Percentiles rank a stretch among this genome's conserved stretches.
These are phyloP conservation scores for Temnothorax ravouxi DNA, from an alignment of 2,888 invertebrate species.

Conservation along the genomic window DNA sequence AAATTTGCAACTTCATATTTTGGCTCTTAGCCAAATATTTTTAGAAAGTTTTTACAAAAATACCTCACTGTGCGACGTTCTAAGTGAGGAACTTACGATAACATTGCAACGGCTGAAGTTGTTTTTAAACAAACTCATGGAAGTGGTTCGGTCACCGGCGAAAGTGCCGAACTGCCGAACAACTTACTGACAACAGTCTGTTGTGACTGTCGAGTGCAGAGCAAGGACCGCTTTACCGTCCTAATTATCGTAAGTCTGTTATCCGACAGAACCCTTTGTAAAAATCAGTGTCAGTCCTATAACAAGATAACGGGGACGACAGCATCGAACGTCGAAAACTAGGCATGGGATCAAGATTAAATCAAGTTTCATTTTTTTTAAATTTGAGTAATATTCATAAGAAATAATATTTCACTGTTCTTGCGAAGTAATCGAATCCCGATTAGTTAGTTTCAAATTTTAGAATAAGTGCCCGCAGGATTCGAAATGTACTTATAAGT, in stretches of 20 bases:
- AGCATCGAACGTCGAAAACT: neutral
- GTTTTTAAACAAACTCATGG: slow-evolving; percentile 52
- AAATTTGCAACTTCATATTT: neutral
- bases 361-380: too few species aligned
- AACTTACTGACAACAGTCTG: slow-evolving; percentile 55
- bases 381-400: too few species aligned
- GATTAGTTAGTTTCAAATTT: too few species aligned
- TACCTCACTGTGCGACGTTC: neutral
- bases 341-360: too few species aligned
- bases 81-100: slow-evolving; percentile 44
- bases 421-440: too few species aligned
- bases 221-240: slow-evolving; percentile 55
- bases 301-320: neutral
- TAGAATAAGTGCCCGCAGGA: too few species aligned
- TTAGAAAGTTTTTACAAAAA: slow-evolving; percentile 18
- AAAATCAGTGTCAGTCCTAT: neutral
- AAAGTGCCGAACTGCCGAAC: slow-evolving; percentile 48
- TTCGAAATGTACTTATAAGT: too few species aligned
- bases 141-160: slow-evolving; percentile 59
- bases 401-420: too few species aligned
- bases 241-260: slow-evolving; percentile 71
- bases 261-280: neutral
- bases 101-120: slow-evolving; percentile 37
- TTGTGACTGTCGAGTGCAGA: slow-evolving; percentile 64
- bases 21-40: neutral